phyloP scores from a whole-genome alignment of 2,113 vertebrate species.

The Phocoena sinus region DNA sequence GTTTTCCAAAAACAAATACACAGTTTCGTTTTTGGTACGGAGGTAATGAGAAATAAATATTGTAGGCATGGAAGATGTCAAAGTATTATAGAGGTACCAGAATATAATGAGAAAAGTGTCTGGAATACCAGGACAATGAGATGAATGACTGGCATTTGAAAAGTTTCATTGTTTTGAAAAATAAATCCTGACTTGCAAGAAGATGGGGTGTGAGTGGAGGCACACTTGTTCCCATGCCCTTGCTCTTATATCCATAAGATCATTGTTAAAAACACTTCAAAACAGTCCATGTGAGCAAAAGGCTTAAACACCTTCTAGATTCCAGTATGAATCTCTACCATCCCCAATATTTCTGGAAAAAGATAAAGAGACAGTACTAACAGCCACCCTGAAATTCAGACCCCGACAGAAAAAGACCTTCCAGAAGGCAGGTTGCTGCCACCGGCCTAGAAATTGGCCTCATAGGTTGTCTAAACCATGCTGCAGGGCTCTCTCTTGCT shows the following conservation, averaged over 20 bases:
- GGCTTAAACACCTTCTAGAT: neutral
- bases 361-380: neutral
- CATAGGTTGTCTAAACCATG: neutral
- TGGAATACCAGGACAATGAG: neutral
- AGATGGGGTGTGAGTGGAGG: neutral
- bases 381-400: neutral
- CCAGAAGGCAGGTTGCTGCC: neutral
- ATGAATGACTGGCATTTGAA: neutral
- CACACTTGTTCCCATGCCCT: neutral
- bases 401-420: neutral
- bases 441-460: neutral
- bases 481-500: neutral
- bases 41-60: neutral
- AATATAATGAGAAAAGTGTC: neutral
- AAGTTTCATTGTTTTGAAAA: neutral
- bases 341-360: neutral
- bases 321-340: neutral
- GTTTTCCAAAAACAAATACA: neutral
- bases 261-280: neutral
- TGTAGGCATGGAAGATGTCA: neutral
- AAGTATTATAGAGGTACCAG: neutral
- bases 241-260: neutral
- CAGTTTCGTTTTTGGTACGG: conserved; percentile 29
- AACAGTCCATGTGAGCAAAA: neutral
- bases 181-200: neutral